Conservation (phyloP, 2,797 vertebrate species). For the Tangara arthus region DNA sequence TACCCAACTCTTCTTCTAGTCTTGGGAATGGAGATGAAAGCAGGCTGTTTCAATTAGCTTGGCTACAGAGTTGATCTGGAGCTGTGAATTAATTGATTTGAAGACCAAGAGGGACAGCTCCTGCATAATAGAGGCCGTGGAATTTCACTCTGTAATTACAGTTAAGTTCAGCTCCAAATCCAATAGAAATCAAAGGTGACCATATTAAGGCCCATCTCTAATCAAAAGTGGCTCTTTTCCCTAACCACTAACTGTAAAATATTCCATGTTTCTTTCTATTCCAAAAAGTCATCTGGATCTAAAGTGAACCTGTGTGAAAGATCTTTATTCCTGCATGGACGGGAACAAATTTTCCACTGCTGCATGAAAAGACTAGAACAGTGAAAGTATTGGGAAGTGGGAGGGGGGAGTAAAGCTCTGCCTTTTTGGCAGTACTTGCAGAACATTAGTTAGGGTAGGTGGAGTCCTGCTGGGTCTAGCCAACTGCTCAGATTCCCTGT, state of each 20-base stretch:
- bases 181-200: conserved; percentile 53
- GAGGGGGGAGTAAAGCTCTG: background rate
- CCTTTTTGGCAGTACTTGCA: conserved; percentile 24
- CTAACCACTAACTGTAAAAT: conserved; percentile 16
- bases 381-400: conserved; percentile 18
- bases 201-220: conserved; percentile 9
- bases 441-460: conserved; percentile 55
- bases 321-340: background rate
- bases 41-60: conserved; percentile 37
- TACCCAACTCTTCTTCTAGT: background rate
- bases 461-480: conserved; percentile 46
- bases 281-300: conserved; percentile 15
- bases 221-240: conserved; percentile 13
- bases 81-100: conserved; percentile 54
- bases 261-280: background rate
- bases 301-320: conserved; percentile 48
- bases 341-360: conserved; percentile 40
- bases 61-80: conserved; percentile 32
- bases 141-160: conserved; percentile 52
- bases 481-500: conserved; percentile 42
- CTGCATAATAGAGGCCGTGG: conserved; percentile 40
- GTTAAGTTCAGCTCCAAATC: conserved; percentile 35
- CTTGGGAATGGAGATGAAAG: conserved; percentile 33
- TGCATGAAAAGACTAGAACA: conserved; percentile 46
- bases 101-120: conserved; percentile 54